Evolutionary conservation across 2,888 invertebrate genomes (phyloP).

Genomic region (Theodoxus fluviatilis): DNA sequence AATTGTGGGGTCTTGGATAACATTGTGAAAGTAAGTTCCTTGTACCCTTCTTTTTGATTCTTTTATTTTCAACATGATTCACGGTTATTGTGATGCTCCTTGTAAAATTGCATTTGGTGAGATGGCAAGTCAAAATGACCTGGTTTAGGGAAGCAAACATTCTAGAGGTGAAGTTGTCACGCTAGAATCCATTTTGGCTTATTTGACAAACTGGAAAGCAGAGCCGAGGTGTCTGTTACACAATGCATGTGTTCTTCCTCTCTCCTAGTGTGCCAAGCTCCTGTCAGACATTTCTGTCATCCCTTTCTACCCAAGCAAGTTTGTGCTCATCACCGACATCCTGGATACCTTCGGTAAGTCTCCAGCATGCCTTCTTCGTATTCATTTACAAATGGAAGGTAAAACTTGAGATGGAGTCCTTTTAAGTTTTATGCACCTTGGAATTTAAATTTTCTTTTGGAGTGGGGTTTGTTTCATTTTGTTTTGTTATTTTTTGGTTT

Average conservation of each 20-base stretch:
- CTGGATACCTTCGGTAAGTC: constrained; percentile 83
- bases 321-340: constrained; percentile 93
- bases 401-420: neutral
- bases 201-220: too few species aligned
- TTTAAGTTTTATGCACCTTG: neutral
- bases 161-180: too few species aligned
- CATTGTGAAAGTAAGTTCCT: too few species aligned
- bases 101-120: too few species aligned
- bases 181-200: too few species aligned
- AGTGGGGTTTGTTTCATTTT: neutral
- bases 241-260: neutral
- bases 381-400: neutral
- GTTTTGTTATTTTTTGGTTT: neutral
- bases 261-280: constrained; percentile 85
- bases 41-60: too few species aligned
- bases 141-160: too few species aligned
- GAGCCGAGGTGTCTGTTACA: too few species aligned
- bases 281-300: constrained; percentile 87
- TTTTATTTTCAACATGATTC: too few species aligned
- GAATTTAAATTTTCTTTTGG: neutral
- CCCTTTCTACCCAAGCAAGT: constrained; percentile 97
- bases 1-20: too few species aligned
- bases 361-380: neutral
- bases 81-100: too few species aligned
- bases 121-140: too few species aligned